Base-by-base conservation (phyloP, 2,113 vertebrate genomes). In the Athene noctua region DNA sequence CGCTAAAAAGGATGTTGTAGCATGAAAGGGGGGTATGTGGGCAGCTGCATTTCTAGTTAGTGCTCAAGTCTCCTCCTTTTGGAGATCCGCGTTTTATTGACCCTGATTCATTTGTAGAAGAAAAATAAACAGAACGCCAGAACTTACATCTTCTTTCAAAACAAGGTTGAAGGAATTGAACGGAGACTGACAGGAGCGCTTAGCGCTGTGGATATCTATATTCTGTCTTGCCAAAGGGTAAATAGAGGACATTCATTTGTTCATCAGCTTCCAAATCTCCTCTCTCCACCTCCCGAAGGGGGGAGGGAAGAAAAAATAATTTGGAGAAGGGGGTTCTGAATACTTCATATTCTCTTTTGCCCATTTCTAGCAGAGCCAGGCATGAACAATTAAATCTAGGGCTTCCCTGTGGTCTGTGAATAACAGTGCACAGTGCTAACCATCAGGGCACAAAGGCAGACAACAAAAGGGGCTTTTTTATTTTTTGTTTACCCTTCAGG, bases 401-500 rank as follows among this genome's bases (percentile, higher is more conserved):
- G 97, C 97, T 98, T 98, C 98, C 98, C 98, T 97, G 97, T 97
- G 98, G 97, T 98, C 97, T 97, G 96, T 97, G 97, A 98, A 93
- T 98, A 98, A 96, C 97, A 97, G 80, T 96, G 96, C 97, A 66
- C 96, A 95, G 96, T 94, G 90, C 96, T 97, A 97, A 96, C 97
- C 96, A 91, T 97, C 97, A 86, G 97, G 98, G 96, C 97, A 97
- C 95, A 97, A 96, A 98, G 94, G 94, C 97, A 96, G 97, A 96
- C 92, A 97, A 96, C 96, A 97, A 96, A 97, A 97, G 80, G 88
- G 89, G 18, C 49, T 92, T 97, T 96, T 97, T 97, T 92, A 92
- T 97, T 98, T 97, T 97, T 95, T 98, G 97, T 98, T 98, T 98
- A 98, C 97, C 98, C 98, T 98, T 98, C 98, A 98, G 98, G 98